Evolutionary conservation across 2,113 vertebrate species (phyloP).

Genomic region (Thryonomys swinderianus): DNA sequence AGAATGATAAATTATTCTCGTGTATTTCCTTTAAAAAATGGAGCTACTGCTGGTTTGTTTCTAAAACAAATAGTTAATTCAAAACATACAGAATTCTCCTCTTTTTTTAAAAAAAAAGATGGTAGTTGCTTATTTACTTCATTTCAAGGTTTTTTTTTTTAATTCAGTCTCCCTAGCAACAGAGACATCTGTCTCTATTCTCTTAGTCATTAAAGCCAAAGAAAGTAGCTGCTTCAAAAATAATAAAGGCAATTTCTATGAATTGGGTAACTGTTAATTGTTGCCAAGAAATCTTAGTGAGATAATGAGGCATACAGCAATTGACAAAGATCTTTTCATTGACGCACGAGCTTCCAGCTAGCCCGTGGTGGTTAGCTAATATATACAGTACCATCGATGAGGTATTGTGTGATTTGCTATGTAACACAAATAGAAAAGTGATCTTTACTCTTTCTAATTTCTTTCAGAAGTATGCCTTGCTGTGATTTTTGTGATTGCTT

Average conservation of each 20-base stretch:
- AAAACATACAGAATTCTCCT: conserved; percentile 79
- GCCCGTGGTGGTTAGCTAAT: conserved; percentile 82
- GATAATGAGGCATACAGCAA: conserved; percentile 86
- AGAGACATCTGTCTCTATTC: conserved; percentile 89
- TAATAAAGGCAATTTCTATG: conserved; percentile 86
- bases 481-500: conserved; percentile 77
- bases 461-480: conserved; percentile 74
- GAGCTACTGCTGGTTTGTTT: conserved; percentile 76
- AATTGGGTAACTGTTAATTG: conserved; percentile 88
- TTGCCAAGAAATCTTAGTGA: conserved; percentile 86
- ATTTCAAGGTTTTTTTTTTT: conserved; percentile 76
- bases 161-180: conserved; percentile 87
- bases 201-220: conserved; percentile 88
- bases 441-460: conserved; percentile 82
- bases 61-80: conserved; percentile 83
- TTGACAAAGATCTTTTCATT: conserved; percentile 85
- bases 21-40: conserved; percentile 65
- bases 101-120: conserved; percentile 72
- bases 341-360: conserved; percentile 81
- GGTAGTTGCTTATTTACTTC: conserved; percentile 85
- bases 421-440: conserved; percentile 75
- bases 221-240: conserved; percentile 88
- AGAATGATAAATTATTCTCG: conserved; percentile 46
- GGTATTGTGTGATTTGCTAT: conserved; percentile 72
- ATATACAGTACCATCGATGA: conserved; percentile 73